Percentiles rank a stretch among this genome's conserved stretches.
These are phyloP conservation scores for Spisula subtruncata DNA, from an alignment of 2,888 invertebrate genomes.

Conservation along the genomic window DNA sequence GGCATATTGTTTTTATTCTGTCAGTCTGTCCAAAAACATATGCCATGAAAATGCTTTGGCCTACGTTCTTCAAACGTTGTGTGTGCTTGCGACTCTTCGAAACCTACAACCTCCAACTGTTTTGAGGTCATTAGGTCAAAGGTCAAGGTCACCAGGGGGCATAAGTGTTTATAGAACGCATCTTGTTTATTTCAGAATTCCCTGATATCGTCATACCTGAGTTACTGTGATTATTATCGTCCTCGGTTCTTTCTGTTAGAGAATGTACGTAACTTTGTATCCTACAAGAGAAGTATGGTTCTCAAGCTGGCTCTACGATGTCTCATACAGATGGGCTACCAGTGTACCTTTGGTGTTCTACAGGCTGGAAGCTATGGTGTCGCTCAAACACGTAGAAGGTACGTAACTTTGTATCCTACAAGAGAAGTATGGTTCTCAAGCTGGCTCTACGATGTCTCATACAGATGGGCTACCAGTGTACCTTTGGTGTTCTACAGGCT, in stretches of 20 bases:
- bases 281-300: constrained; percentile 94
- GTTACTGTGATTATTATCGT: constrained; percentile 95
- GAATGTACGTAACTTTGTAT: constrained; percentile 95
- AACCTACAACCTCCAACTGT: too few species aligned
- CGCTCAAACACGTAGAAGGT: constrained; percentile 93
- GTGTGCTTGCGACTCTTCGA: too few species aligned
- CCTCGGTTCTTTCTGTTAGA: constrained; percentile 95
- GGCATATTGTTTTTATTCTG: too few species aligned
- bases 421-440: constrained; percentile 93
- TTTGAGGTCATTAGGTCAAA: too few species aligned
- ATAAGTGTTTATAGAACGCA: too few species aligned
- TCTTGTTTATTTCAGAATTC: constrained; percentile 90
- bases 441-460: constrained; percentile 92
- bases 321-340: constrained; percentile 94
- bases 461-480: constrained; percentile 95
- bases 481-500: constrained; percentile 95
- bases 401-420: constrained; percentile 89
- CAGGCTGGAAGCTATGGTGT: constrained; percentile 96
- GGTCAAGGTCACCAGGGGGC: too few species aligned
- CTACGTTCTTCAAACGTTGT: too few species aligned
- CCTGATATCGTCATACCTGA: constrained; percentile 93
- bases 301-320: constrained; percentile 93
- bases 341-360: constrained; percentile 94
- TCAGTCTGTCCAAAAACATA: too few species aligned
- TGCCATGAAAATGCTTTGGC: too few species aligned